Evolutionary conservation across 2,113 vertebrate species (phyloP).

Genomic region (Haemorhous mexicanus): DNA sequence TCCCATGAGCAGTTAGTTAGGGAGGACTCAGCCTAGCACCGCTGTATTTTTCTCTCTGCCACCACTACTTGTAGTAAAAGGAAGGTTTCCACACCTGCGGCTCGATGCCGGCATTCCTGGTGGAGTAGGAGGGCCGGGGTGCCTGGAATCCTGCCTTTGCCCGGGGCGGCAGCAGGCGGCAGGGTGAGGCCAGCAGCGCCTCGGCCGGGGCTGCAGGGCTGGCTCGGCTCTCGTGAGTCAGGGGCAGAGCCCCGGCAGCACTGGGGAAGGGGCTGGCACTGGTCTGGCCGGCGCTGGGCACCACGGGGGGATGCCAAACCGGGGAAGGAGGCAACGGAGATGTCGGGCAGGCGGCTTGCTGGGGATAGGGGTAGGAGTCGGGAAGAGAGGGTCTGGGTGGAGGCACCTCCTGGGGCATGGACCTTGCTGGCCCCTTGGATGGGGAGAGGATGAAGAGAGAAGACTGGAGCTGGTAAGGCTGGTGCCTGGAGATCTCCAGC

Average conservation of each 20-base stretch:
- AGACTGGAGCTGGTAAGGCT: conserved; percentile 87
- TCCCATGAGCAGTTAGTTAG: not conserved
- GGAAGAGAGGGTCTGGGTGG: conserved; percentile 75
- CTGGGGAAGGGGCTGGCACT: conserved; percentile 68
- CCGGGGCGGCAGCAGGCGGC: conserved; percentile 78
- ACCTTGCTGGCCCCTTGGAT: conserved; percentile 77
- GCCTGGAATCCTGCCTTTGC: conserved; percentile 77
- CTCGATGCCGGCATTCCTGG: conserved; percentile 88
- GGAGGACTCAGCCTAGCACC: not conserved
- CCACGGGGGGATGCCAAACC: conserved; percentile 62
- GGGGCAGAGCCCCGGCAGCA: conserved; percentile 3
- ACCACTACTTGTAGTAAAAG: conserved; percentile 78
- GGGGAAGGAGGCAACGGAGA: conserved; percentile 65
- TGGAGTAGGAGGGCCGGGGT: conserved; percentile 91
- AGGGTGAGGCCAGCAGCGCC: conserved; percentile 73
- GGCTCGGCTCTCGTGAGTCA: conserved; percentile 34
- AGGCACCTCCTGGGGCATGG: conserved; percentile 76
- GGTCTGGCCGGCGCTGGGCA: conserved; percentile 34
- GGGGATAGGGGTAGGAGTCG: conserved; percentile 31
- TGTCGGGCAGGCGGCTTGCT: conserved; percentile 77
- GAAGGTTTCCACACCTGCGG: conserved; percentile 98
- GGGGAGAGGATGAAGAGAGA: conserved; percentile 91
- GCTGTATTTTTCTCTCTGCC: not conserved
- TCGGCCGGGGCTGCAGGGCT: conserved; percentile 13
- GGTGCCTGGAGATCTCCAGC: conserved; percentile 86